Evolutionary conservation across 2,888 invertebrate genomes (phyloP).

Genomic region (Eristalis intricaria): DNA sequence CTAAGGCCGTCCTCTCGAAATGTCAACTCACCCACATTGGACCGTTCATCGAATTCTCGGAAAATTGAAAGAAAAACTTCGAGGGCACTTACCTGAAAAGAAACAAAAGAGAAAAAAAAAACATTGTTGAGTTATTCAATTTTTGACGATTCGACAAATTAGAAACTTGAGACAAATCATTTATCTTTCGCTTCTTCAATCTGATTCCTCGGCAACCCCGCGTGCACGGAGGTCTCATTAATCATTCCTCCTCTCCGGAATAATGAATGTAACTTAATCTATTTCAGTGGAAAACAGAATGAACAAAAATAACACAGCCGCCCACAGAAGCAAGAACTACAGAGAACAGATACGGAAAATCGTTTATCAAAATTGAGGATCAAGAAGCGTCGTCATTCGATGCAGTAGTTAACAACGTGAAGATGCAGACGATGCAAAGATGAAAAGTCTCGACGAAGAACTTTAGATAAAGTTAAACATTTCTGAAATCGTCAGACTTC

Average conservation of each 20-base stretch:
- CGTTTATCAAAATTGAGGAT: conserved; percentile 51
- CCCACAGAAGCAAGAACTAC: neutral
- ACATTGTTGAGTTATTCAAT: neutral
- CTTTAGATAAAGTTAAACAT: neutral
- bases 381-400: conserved; percentile 27
- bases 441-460: neutral
- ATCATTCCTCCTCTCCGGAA: conserved; percentile 34
- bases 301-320: neutral
- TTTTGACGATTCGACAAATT: neutral
- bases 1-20: neutral
- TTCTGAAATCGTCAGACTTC: neutral
- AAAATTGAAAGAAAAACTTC: conserved; percentile 11
- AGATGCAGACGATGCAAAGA: conserved; percentile 27
- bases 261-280: conserved; percentile 52
- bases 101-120: conserved; percentile 30
- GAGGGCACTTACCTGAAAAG: conserved; percentile 59
- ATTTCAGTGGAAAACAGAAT: conserved; percentile 16
- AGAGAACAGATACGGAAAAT: conserved; percentile 2
- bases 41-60: neutral
- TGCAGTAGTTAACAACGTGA: conserved; percentile 17
- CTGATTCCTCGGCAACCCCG: conserved; percentile 4
- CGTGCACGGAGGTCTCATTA: conserved; percentile 33
- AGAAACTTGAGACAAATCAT: conserved; percentile 31
- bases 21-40: conserved; percentile 40
- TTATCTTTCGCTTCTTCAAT: conserved; percentile 26